These are phyloP conservation scores for Mus minutoides DNA, from an alignment of 2,797 vertebrate species.

Conservation along the genomic window DNA sequence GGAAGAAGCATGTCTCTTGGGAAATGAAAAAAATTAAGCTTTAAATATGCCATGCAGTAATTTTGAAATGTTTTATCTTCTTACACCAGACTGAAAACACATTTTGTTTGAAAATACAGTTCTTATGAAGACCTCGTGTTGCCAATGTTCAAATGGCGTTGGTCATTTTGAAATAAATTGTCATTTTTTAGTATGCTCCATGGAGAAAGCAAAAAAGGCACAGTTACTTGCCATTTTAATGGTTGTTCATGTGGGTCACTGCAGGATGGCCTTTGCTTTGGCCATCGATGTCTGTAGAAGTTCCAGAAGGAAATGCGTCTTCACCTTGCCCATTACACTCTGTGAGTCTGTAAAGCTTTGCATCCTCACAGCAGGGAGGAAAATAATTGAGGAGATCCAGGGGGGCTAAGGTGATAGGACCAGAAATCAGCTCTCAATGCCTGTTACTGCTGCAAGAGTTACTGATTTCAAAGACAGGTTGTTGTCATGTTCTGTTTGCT, in stretches of 20 bases:
- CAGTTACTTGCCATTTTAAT: background rate
- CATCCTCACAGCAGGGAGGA: background rate
- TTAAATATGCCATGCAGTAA: conserved; percentile 35
- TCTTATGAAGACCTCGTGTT: background rate
- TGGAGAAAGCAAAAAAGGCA: conserved; percentile 8
- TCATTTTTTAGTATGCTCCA: background rate
- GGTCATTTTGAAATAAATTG: conserved; percentile 54
- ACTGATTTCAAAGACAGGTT: background rate
- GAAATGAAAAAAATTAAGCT: conserved; percentile 50
- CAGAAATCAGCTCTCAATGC: background rate
- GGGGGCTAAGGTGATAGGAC: background rate
- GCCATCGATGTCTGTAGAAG: background rate
- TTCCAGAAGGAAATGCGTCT: background rate
- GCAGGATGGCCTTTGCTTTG: conserved; percentile 5
- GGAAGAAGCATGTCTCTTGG: conserved; percentile 52
- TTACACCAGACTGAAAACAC: conserved; percentile 50
- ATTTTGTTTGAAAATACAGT: conserved; percentile 59
- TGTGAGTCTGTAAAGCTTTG: background rate
- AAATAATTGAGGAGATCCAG: background rate
- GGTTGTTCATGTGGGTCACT: background rate
- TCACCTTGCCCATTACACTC: background rate
- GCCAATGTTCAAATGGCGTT: conserved; percentile 35
- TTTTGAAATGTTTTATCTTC: conserved; percentile 70
- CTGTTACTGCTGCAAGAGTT: background rate
- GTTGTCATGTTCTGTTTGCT: background rate